Base-by-base conservation (phyloP, 2,888 invertebrate genomes). In the Homarus gammarus region DNA sequence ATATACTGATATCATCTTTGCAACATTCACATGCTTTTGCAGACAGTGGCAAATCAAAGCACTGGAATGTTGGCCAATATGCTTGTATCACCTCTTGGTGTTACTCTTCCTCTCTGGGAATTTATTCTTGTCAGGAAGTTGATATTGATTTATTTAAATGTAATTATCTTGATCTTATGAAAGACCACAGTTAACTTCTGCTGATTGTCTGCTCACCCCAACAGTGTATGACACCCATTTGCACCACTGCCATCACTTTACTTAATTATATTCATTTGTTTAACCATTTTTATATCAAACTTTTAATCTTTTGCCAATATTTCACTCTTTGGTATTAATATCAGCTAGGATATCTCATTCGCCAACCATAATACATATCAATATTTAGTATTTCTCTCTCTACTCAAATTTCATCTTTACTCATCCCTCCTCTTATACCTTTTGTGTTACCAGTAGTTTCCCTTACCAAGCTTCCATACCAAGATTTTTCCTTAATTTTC, bases 41-140 rank as follows among this genome's bases (percentile, higher is more conserved):
- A 81, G 79, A 70, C 51, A 36, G 49, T 79, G 31, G 61, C 64
- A 79, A 72, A 36, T 40, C 2, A 61, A 73, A 51, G 64, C 82
- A 83, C 79, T 44, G 73, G 87, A 75, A 89, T 87, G 72, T 81
- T 61, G 36, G 68, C 82, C 78, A 40, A 72, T 70, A 36, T 78
- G 49, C 51, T 78, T 82, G 44, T 86, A 56, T 22, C 38, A 18
- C 51, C 49, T 56, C 61, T 40, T 56, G 40, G 61, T 68, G 38
- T 79, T 70, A 38, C 36, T 79, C 38, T 70, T 31, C 56, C 27
- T 70, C 51, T 40, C 49, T 68, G 40, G 61, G 56, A 51, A 33
- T 78, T 77, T 31, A 27, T 79, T 56, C 40, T 40, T 27, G 38
- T 40, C 27, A 64, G 79, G 49, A 56, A n/a, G n/a, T n/a, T n/a